Evolutionary conservation across 2,113 vertebrate genomes (phyloP).

Genomic region (Ciconia stormi): DNA sequence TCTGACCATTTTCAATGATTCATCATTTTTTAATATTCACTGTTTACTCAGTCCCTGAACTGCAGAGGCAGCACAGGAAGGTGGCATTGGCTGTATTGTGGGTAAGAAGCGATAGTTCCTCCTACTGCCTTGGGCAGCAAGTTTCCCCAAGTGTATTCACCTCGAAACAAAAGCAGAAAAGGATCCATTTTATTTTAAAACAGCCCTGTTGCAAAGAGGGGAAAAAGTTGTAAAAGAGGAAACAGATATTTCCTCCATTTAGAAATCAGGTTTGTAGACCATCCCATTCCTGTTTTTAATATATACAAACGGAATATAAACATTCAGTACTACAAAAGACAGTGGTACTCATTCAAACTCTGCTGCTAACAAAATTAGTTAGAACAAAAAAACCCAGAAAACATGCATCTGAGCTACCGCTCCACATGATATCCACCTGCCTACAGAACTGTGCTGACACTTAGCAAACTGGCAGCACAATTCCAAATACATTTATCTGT

Average conservation of each 20-base stretch:
- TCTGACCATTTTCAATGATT: neutral
- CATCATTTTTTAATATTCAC: neutral
- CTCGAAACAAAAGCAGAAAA: neutral
- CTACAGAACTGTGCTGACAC: neutral
- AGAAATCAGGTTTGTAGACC: neutral
- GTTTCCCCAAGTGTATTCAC: neutral
- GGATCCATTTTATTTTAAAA: neutral
- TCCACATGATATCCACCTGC: neutral
- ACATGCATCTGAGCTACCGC: neutral
- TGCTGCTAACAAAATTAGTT: neutral
- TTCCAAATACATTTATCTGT: neutral
- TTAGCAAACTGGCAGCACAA: neutral
- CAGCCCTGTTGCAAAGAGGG: neutral
- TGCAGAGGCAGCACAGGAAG: neutral
- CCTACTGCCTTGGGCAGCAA: neutral
- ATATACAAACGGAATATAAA: neutral
- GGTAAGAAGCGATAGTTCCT: neutral
- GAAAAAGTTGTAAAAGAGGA: neutral
- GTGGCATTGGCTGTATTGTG: neutral
- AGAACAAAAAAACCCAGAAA: neutral
- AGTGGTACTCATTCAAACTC: neutral
- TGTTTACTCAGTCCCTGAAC: neutral
- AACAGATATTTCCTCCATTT: neutral
- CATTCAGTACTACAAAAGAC: neutral
- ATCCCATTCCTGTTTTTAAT: neutral